Conservation (phyloP, 2,113 vertebrate species). For the Ctenodactylus gundi region DNA sequence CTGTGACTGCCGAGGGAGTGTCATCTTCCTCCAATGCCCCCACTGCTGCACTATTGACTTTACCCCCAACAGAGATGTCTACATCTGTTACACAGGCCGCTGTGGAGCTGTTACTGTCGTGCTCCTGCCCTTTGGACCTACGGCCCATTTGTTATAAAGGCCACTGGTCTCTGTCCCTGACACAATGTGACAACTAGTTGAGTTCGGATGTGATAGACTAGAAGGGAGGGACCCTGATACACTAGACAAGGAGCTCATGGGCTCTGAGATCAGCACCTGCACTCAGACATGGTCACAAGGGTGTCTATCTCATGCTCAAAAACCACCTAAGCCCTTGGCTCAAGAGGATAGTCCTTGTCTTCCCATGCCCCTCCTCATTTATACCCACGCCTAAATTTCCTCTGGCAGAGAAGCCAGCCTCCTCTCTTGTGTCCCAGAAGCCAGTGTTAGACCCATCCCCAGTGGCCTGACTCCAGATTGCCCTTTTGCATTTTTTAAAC, state of each 20-base stretch:
- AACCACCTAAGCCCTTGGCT: accelerated
- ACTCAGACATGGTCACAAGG: accelerated
- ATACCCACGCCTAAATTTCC: neutral
- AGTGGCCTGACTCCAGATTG: accelerated
- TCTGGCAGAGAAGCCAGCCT: neutral
- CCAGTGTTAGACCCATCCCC: too few species aligned
- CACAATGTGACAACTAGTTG: accelerated
- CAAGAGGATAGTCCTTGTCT: neutral
- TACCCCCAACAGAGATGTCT: accelerated
- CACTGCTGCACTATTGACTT: accelerated
- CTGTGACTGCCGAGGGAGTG: too few species aligned
- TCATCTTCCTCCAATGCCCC: neutral
- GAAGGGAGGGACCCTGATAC: accelerated
- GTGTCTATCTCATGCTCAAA: neutral
- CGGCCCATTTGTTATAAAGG: neutral
- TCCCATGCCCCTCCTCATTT: accelerated
- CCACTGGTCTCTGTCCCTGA: neutral
- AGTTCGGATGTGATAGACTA: neutral
- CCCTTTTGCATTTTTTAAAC: neutral
- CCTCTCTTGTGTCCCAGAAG: neutral
- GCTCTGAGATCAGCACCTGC: accelerated
- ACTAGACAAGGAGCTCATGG: accelerated
- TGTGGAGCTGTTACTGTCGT: too few species aligned
- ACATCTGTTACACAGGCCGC: accelerated
- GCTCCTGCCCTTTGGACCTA: too few species aligned